Conservation (phyloP, 2,797 vertebrate species). For the Tenualosa thibaudeaui region DNA sequence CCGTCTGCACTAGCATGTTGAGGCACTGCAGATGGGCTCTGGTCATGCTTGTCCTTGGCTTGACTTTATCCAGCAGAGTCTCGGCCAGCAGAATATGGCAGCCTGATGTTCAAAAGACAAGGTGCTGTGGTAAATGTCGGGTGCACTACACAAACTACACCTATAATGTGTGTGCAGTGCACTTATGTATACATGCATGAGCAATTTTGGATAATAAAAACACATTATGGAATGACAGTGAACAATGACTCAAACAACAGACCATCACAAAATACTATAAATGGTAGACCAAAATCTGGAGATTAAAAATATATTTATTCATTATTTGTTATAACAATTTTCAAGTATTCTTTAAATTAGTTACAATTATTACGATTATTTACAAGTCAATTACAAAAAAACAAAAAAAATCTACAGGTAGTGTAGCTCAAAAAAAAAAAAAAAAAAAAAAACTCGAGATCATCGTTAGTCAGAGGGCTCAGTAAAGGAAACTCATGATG, state of each 20-base stretch:
- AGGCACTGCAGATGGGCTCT: constrained; percentile 63
- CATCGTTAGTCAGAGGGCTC: constrained; percentile 6
- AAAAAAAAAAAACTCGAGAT: not conserved
- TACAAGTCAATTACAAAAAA: constrained; percentile 2
- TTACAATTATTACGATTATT: not conserved
- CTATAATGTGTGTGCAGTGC: not conserved
- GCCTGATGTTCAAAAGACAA: constrained; percentile 54
- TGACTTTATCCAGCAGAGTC: constrained; percentile 63
- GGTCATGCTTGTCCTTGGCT: constrained; percentile 35
- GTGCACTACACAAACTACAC: not conserved
- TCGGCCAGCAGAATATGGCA: constrained; percentile 71
- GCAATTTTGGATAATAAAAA: not conserved
- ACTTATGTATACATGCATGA: not conserved
- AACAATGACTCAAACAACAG: not conserved
- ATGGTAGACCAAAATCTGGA: not conserved
- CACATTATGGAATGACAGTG: not conserved
- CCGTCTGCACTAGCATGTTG: constrained; percentile 65
- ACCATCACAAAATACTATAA: not conserved
- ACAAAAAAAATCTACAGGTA: not conserved
- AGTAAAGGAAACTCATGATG: not conserved
- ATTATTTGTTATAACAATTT: not conserved
- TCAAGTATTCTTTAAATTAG: not conserved
- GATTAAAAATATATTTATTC: not conserved
- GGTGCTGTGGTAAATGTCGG: not conserved
- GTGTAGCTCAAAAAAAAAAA: not conserved